A percentile compares a stretch with the other conserved stretches of the same genome.
These are phyloP conservation scores for Nemapogon koenigi DNA, from an alignment of 2,888 invertebrate genomes.

Conservation along the genomic window DNA sequence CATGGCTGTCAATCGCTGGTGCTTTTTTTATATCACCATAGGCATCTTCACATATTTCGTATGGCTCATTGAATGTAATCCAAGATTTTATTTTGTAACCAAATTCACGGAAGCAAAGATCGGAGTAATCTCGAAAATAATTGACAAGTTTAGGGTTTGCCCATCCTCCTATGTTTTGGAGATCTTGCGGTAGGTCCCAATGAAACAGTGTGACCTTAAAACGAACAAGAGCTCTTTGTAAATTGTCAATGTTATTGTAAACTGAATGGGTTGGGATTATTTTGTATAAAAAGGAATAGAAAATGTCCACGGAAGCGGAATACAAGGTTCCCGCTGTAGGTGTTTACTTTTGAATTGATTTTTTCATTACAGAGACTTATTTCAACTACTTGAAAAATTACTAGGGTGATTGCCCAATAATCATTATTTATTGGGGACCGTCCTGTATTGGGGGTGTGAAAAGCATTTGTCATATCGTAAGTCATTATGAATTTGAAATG, in stretches of 20 bases:
- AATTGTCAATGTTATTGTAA: too few species aligned
- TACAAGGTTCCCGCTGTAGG: too few species aligned
- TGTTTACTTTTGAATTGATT: too few species aligned
- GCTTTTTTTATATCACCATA: slow-evolving; percentile 59
- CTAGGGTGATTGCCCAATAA: too few species aligned
- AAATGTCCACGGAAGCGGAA: neutral
- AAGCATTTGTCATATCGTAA: too few species aligned
- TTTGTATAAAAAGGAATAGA: slow-evolving; percentile 4
- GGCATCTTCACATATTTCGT: slow-evolving; percentile 57
- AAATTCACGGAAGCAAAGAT: slow-evolving; percentile 58
- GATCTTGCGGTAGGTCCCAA: slow-evolving; percentile 69
- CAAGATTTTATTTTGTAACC: slow-evolving; percentile 68
- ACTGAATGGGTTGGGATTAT: neutral
- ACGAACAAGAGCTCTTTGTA: neutral
- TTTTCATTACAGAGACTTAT: too few species aligned
- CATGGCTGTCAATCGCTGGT: slow-evolving; percentile 60
- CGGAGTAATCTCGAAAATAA: slow-evolving; percentile 63
- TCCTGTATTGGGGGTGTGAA: too few species aligned
- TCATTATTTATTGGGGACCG: too few species aligned
- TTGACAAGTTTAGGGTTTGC: slow-evolving; percentile 58
- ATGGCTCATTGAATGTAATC: slow-evolving; percentile 76
- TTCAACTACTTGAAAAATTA: too few species aligned
- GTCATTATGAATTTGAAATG: too few species aligned
- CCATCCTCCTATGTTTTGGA: slow-evolving; percentile 65
- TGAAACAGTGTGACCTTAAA: slow-evolving; percentile 69